Base-by-base conservation (phyloP, 2,113 vertebrate species). In the Poeciliopsis turrubarensis region DNA sequence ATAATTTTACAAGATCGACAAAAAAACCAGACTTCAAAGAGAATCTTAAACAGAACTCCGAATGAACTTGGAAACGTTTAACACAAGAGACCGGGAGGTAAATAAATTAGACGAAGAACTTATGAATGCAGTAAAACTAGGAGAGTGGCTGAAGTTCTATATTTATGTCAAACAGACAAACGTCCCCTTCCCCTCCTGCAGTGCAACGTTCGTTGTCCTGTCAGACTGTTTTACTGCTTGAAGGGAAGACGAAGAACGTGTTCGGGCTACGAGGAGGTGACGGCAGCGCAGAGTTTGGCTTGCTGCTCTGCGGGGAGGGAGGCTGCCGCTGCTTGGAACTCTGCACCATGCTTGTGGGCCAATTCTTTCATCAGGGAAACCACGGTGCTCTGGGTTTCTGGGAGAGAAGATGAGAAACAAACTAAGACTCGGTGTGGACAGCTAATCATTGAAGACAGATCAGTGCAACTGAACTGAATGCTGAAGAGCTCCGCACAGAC, bases 281-380 rank as follows among this genome's bases (percentile, higher is more conserved):
- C 62, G 34, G 80, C 79, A 0, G 86, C 67, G 5, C 90, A 89
- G 32, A 95, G 77, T 34, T 84, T 91, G 37, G 89, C 90, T 73
- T 92, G 90, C 65, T 94, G 92, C 68, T 96, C 94, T 3, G 82
- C 80, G 70, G 96, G 93, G 84, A 97, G 92, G 2, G 93, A 92
- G 70, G 86, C 89, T 77, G 95, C 71, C 12, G 95, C 95, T 0
- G 72, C 81, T 30, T 96, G 91, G 88, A 97, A 95, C 60, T 94
- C 94, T 22, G 94, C 87, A 0, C 92, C 34, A 62, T 95, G 94
- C 17, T 81, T 89, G 87, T 92, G 89, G 3, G 91, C 91, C 13
- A 97, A 80, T 44, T 92, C 85, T 1, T 82, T 92, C 68, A 97
- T 86, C 63, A 97, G 80, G 62, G 84, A 29, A 13, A 91, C 65